phyloP scores from a whole-genome alignment of 2,113 vertebrate genomes.

The Entomyzon cyanotis region DNA sequence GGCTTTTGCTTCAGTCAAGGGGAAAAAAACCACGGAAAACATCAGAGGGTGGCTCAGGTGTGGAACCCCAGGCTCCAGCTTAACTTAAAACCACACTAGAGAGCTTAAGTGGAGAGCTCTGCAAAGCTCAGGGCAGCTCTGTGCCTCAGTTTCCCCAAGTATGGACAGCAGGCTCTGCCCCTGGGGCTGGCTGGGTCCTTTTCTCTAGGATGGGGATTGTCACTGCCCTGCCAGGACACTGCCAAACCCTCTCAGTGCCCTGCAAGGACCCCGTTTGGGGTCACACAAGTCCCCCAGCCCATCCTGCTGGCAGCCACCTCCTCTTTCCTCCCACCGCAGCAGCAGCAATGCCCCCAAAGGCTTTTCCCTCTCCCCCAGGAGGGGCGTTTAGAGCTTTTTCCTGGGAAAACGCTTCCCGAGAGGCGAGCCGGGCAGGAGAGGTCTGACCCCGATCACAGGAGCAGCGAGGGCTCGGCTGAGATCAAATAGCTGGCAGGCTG shows the following conservation, averaged over 20 bases:
- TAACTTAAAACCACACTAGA: neutral
- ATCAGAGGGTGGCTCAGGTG: accelerated
- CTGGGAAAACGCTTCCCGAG: neutral
- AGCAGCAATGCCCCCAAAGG: neutral
- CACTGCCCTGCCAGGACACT: neutral
- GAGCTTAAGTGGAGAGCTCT: neutral
- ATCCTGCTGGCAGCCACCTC: neutral
- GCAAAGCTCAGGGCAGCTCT: neutral
- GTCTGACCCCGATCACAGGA: neutral
- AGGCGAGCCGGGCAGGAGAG: neutral
- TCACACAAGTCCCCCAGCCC: neutral
- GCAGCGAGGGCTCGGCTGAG: neutral
- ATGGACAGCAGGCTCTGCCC: accelerated
- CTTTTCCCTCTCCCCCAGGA: neutral
- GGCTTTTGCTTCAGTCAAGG: neutral
- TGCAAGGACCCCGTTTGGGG: neutral
- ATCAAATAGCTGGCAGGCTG: neutral
- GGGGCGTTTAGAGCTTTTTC: neutral
- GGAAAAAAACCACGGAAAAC: neutral
- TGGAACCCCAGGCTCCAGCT: neutral
- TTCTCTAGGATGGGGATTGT: neutral
- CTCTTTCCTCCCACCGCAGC: neutral
- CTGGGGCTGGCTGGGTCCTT: neutral
- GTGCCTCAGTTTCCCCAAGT: constrained; percentile 2
- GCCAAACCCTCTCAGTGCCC: neutral